Conservation (phyloP, 2,888 invertebrate species). For the Steinernema hermaphroditum region DNA sequence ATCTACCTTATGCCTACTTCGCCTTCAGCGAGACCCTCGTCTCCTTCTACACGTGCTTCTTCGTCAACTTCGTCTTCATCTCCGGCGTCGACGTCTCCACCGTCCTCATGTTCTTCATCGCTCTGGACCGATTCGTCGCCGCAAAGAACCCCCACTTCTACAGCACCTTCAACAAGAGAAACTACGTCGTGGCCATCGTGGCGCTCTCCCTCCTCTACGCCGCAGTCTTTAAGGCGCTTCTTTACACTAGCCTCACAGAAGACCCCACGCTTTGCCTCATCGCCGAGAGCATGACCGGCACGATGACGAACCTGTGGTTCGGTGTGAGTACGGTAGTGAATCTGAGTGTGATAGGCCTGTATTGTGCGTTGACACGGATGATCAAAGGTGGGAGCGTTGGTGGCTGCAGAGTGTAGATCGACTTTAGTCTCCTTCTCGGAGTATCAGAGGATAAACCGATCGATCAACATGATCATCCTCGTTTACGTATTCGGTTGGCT, state of each 20-base stretch:
- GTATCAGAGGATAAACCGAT: neutral
- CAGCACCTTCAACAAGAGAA: neutral
- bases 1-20: conserved; percentile 1
- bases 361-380: neutral
- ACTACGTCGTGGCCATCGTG: neutral
- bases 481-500: conserved; percentile 17
- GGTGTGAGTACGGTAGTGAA: neutral
- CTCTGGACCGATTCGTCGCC: neutral
- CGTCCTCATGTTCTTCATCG: conserved; percentile 15
- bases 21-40: neutral
- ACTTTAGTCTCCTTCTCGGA: neutral
- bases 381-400: neutral
- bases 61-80: conserved; percentile 1
- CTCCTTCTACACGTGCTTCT: neutral
- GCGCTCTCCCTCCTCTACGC: neutral
- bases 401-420: neutral
- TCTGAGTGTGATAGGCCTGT: neutral
- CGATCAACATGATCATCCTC: neutral
- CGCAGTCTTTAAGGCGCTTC: neutral
- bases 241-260: neutral
- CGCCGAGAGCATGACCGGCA: neutral
- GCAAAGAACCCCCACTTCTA: neutral
- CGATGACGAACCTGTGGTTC: neutral
- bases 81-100: conserved; percentile 4
- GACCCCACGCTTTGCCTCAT: conserved; percentile 1